Conservation (phyloP, 2,113 vertebrate genomes). For the Sciurus niger region DNA sequence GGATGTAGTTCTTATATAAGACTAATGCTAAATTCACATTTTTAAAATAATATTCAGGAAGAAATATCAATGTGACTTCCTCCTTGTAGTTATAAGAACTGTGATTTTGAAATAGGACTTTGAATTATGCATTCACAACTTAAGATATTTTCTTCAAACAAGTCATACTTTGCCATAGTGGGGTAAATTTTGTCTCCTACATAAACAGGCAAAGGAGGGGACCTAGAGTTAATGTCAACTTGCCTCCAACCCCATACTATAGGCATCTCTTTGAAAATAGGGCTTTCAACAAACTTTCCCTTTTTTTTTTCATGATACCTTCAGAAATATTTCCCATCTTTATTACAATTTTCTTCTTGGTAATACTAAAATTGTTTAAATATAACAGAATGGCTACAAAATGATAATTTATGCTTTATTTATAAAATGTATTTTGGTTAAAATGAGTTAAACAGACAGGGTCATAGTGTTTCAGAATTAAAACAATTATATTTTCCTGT, state of each 20-base stretch:
- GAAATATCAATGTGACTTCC: background rate
- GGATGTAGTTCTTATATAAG: background rate
- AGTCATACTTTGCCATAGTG: slow-evolving; percentile 80
- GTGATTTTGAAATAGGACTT: no score
- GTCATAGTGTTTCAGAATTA: background rate
- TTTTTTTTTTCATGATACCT: slow-evolving; percentile 88
- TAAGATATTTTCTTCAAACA: slow-evolving; percentile 83
- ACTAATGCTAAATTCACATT: background rate
- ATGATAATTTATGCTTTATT: slow-evolving; percentile 87
- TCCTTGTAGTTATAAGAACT: no score
- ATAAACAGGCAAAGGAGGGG: slow-evolving; percentile 84
- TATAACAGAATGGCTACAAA: slow-evolving; percentile 85
- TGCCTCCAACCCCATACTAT: slow-evolving; percentile 90
- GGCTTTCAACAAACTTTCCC: slow-evolving; percentile 93
- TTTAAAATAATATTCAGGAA: slow-evolving; percentile 55
- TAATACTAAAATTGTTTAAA: slow-evolving; percentile 88
- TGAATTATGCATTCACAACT: background rate
- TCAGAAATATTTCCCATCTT: slow-evolving; percentile 89
- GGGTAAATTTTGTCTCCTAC: slow-evolving; percentile 59
- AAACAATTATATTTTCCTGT: slow-evolving; percentile 58
- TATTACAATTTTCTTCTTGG: slow-evolving; percentile 87
- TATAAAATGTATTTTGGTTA: slow-evolving; percentile 84
- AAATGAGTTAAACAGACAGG: slow-evolving; percentile 48
- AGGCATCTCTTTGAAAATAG: slow-evolving; percentile 88
- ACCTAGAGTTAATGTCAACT: slow-evolving; percentile 88